Evolutionary conservation across 2,113 vertebrate genomes (phyloP).

Genomic region (Forbesichthys papilliferus): DNA sequence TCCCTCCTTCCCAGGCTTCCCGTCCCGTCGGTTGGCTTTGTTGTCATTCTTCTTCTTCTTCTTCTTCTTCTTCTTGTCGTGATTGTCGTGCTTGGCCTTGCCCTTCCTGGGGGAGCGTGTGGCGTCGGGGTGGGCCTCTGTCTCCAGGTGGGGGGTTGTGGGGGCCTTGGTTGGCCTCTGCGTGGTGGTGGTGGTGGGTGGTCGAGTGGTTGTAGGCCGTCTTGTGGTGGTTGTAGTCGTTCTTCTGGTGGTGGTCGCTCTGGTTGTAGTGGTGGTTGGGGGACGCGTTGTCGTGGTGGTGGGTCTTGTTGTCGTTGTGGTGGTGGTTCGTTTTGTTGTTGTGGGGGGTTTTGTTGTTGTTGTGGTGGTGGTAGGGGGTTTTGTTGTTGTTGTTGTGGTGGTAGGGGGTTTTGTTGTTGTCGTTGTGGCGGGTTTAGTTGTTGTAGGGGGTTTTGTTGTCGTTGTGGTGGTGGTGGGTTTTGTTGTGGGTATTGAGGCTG

Average conservation of each 20-base stretch:
- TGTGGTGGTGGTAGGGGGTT: conserved; percentile 51
- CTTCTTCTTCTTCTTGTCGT: conserved; percentile 89
- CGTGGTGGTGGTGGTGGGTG: conserved; percentile 46
- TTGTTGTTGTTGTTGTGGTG: conserved; percentile 40
- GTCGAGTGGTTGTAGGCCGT: conserved; percentile 59
- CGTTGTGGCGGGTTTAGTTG: conserved; percentile 21
- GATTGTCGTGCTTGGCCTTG: conserved; percentile 81
- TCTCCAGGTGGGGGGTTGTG: conserved; percentile 62
- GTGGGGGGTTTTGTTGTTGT: conserved; percentile 69
- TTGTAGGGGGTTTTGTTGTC: conserved; percentile 1
- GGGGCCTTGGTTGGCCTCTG: conserved; percentile 66
- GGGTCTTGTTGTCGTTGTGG: conserved; percentile 58
- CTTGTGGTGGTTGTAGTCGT: conserved; percentile 55
- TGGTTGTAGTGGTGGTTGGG: conserved; percentile 70
- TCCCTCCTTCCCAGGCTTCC: conserved; percentile 85
- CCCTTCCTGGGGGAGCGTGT: conserved; percentile 72
- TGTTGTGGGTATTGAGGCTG: conserved; percentile 37
- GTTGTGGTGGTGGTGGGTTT: conserved; percentile 19
- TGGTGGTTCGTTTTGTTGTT: conserved; percentile 53
- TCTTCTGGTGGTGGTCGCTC: conserved; percentile 51
- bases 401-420: conserved; percentile 40
- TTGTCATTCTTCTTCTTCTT: conserved; percentile 83
- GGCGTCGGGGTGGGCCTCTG: conserved; percentile 57
- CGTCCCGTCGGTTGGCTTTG: conserved; percentile 83
- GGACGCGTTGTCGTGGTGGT: conserved; percentile 58